Conservation (phyloP, 2,113 vertebrate species). For the Herpetotheres cachinnans region DNA sequence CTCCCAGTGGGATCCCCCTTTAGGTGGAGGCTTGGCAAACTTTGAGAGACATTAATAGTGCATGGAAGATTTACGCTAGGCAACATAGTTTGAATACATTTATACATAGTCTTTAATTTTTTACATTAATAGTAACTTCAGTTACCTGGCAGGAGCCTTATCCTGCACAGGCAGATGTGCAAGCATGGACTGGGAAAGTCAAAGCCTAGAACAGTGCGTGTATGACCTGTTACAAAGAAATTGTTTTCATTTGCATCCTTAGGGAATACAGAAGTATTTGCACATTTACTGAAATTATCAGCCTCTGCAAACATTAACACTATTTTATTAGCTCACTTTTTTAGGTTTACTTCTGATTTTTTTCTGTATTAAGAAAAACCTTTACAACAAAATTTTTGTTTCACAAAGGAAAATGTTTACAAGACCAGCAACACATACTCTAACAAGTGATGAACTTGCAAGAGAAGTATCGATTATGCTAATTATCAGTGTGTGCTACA, state of each 20-base stretch:
- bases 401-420: not conserved
- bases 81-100: not conserved
- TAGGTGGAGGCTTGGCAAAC: not conserved
- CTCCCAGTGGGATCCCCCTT: not conserved
- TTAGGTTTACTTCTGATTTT: not conserved
- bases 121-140: not conserved
- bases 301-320: not conserved
- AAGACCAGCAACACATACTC: not conserved
- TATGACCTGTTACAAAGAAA: not conserved
- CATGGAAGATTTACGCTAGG: not conserved
- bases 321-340: not conserved
- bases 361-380: not conserved
- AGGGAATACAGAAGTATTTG: not conserved
- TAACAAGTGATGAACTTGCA: not conserved
- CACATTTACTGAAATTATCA: not conserved
- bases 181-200: not conserved
- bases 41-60: not conserved
- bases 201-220: not conserved
- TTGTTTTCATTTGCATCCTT: not conserved
- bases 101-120: not conserved
- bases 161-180: not conserved
- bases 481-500: not conserved
- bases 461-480: not conserved
- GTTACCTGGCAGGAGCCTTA: not conserved
- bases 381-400: not conserved